Evolutionary conservation across 2,113 vertebrate genomes (phyloP), one percentile per base, ranked within the genome.

Genomic region (Nanorana parkeri): DNA sequence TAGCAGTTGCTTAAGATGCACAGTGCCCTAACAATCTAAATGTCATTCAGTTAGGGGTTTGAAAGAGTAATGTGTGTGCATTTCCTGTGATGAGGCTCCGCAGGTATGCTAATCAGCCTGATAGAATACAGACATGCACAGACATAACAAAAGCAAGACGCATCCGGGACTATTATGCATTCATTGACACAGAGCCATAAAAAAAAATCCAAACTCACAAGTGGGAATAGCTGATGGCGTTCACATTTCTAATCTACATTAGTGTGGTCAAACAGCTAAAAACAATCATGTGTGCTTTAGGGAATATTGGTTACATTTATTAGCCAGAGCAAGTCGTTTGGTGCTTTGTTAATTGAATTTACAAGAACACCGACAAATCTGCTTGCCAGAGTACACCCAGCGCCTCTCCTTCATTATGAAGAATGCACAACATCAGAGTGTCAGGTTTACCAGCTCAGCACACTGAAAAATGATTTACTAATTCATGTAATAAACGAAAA

Each of bases 221-320:
- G 68, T 64, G 68, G 78, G 17, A 81, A 55, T 74, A n/a, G n/a
- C 68, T 63, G 68, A 72, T 64, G 36, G 68, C 47, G 56, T 73
- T 81, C 36, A 36, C n/a, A 81, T 81, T 73, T 71, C 67, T 71
- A 60, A 81, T 81, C 68, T 72, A 63, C 55, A 52, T 63, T 64
- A 52, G 23, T 72, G 67, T 64, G 78, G 67, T 65, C 78, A 72
- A 47, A 80, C 28, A 41, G 52, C 68, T 63, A 23, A 19, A 51
- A 78, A 54, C 63, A 29, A 61, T 61, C 32, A 20, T 3, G 32
- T 10, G 20, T 17, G 67, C 78, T 69, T 72, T 55, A 26, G 63
- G 68, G 78, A 72, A 81, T 81, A 81, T 64, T 32, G 29, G 28
- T 55, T 41, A 36, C 65, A 47, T 58, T 79, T 79, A 61, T 63